Evolutionary conservation across 30 jellyfish, hydroid and myxozoan species (phyloP).

Genomic region (Cassiopea andromeda): DNA sequence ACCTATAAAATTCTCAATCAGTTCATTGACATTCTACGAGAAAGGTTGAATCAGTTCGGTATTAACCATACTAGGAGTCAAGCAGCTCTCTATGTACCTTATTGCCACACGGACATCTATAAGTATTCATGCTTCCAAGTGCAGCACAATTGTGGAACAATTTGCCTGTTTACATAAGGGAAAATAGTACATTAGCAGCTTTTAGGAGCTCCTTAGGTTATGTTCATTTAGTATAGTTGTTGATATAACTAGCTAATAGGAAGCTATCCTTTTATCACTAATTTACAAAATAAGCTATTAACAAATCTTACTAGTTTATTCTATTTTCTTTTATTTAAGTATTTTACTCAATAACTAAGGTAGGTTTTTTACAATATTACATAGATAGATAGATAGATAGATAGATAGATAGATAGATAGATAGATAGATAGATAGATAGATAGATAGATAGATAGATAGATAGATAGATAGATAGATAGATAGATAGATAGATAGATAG

Average conservation of each 20-base stretch:
- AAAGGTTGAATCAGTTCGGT: conserved; percentile 23
- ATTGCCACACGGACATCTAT: not conserved
- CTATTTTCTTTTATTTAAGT: no score
- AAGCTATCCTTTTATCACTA: no score
- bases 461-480: no score
- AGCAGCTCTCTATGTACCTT: conserved; percentile 28
- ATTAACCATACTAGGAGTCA: conserved; percentile 33
- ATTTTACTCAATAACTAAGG: conserved; percentile 35
- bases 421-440: no score
- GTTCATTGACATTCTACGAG: conserved; percentile 12
- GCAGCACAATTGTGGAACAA: conserved; percentile 55
- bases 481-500: no score
- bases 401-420: no score
- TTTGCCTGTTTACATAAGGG: conserved; percentile 39
- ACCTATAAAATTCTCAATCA: no score
- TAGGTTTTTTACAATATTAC: conserved; percentile 28
- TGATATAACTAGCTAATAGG: no score
- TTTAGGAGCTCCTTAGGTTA: conserved; percentile 42
- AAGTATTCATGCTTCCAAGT: not conserved
- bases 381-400: not conserved
- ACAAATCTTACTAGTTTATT: no score
- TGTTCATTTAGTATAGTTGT: no score
- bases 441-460: no score
- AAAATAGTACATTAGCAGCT: conserved; percentile 37
- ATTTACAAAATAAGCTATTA: no score